Evolutionary conservation across 35 echinoderm and acorn worm species (phyloP).

Genomic region (Heliocidaris erythrogramma): DNA sequence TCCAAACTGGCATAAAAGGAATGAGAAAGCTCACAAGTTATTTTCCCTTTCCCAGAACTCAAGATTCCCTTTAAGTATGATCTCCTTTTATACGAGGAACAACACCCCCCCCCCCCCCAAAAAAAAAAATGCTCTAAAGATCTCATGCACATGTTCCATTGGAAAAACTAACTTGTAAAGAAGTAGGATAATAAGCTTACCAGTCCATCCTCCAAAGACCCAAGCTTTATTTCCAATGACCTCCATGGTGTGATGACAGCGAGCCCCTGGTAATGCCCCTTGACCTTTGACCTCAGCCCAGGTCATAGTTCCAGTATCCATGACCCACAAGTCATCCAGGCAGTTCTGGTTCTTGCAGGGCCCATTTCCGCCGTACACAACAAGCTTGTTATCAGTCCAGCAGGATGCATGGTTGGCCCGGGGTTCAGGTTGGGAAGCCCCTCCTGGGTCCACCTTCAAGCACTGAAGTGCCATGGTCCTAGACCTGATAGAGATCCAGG

Average conservation of each 20-base stretch:
- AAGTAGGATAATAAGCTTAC: constrained; percentile 16
- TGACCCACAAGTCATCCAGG: constrained; percentile 54
- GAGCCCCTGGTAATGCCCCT: constrained; percentile 36
- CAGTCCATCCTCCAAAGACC: constrained; percentile 69
- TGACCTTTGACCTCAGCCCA: constrained; percentile 45
- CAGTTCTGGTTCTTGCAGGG: constrained; percentile 56
- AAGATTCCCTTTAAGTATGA: not conserved
- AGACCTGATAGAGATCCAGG: too few species aligned
- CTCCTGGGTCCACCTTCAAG: not conserved
- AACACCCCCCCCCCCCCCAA: not conserved
- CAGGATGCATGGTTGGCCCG: constrained; percentile 60
- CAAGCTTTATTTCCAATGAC: constrained; percentile 32
- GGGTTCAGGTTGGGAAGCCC: constrained; percentile 10
- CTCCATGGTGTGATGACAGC: constrained; percentile 63
- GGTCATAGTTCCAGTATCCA: constrained; percentile 60
- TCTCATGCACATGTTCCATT: not conserved
- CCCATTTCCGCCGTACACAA: constrained; percentile 61
- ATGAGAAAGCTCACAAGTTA: too few species aligned
- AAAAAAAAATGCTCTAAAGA: not conserved
- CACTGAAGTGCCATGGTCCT: constrained; percentile 54
- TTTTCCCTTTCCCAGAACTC: too few species aligned
- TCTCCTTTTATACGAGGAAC: not conserved
- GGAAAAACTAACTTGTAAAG: not conserved
- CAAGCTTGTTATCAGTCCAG: constrained; percentile 37
- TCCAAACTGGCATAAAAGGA: too few species aligned